Evolutionary conservation across 2,888 invertebrate species (phyloP).

Genomic region (Cyclophora albipunctata): DNA sequence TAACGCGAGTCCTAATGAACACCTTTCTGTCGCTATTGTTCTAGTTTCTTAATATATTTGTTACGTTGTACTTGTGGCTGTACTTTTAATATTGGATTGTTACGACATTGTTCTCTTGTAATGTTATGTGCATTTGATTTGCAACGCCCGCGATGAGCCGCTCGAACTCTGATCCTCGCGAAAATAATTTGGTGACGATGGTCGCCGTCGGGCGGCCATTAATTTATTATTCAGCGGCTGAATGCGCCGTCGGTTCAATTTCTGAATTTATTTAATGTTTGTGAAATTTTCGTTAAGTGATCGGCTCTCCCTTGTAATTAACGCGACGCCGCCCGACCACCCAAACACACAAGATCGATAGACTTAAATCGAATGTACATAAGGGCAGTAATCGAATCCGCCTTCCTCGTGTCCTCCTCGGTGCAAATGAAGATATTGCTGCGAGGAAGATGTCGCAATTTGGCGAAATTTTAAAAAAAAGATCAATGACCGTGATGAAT

Average conservation of each 20-base stretch:
- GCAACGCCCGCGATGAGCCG: background rate
- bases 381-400: conserved; percentile 56
- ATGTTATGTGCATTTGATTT: conserved; percentile 2
- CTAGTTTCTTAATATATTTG: conserved; percentile 41
- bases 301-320: conserved; percentile 67
- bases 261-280: conserved; percentile 66
- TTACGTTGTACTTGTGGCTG: conserved; percentile 16
- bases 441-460: conserved; percentile 29
- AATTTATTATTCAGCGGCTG: conserved; percentile 62
- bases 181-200: conserved; percentile 13
- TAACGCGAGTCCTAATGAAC: conserved; percentile 55
- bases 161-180: background rate
- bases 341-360: conserved; percentile 54
- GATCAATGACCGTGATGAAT: conserved; percentile 48
- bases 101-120: conserved; percentile 2
- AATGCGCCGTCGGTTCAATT: conserved; percentile 57
- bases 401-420: conserved; percentile 40
- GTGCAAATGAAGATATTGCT: conserved; percentile 58
- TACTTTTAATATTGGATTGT: conserved; percentile 18
- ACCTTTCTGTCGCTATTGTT: conserved; percentile 61
- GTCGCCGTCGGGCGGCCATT: conserved; percentile 40
- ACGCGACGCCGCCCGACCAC: conserved; percentile 59
- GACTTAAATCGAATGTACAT: conserved; percentile 50
- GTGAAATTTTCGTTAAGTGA: conserved; percentile 67
- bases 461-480: conserved; percentile 38